Percentiles rank a stretch among this genome's conserved stretches.
phyloP scores from a whole-genome alignment of 2,113 vertebrate genomes.

The Corythoichthys haematopterus region DNA sequence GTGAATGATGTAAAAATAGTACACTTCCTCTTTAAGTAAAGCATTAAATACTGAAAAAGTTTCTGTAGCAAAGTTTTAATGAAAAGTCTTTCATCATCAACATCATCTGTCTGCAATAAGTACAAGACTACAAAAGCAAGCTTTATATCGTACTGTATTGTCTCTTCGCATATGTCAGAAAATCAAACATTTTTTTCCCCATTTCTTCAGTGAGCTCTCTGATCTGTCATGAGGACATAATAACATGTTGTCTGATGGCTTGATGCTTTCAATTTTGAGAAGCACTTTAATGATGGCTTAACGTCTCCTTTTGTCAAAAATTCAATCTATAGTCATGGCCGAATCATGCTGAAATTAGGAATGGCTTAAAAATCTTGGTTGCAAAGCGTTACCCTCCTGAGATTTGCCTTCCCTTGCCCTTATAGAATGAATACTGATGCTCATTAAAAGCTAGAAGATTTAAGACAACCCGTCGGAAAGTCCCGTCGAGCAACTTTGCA shows the following conservation, averaged over 20 bases:
- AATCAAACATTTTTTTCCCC: background rate
- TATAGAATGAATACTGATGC: slow-evolving; percentile 1
- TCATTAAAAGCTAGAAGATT: background rate
- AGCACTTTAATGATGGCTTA: slow-evolving; percentile 7
- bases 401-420: background rate
- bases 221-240: background rate
- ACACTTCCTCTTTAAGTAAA: background rate
- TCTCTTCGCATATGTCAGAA: slow-evolving; percentile 1
- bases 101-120: slow-evolving; percentile 1
- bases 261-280: background rate
- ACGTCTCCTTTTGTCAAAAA: slow-evolving; percentile 10
- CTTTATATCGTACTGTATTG: background rate
- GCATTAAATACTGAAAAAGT: background rate
- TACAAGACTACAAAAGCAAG: background rate
- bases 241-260: background rate
- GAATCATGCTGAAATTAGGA: background rate
- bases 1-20: background rate
- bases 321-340: background rate
- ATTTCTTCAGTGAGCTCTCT: background rate
- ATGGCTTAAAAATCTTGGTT: background rate
- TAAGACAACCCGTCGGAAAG: background rate
- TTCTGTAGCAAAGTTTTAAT: background rate
- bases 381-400: background rate
- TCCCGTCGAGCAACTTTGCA: background rate
- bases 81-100: background rate